These are phyloP conservation scores for Girardinichthys multiradiatus DNA, from an alignment of 2,113 vertebrate genomes.

Conservation along the genomic window DNA sequence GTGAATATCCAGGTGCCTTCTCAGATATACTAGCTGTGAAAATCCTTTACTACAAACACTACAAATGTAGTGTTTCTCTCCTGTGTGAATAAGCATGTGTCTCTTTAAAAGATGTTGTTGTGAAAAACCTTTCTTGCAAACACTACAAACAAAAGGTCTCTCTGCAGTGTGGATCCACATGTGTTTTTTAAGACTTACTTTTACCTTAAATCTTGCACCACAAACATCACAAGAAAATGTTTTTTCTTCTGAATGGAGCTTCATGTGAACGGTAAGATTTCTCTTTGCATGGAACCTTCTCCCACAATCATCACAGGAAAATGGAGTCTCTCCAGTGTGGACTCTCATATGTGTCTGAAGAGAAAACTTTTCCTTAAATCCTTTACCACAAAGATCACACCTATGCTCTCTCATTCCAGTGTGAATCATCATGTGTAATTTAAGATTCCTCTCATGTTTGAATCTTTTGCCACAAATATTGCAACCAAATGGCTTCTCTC, in stretches of 20 bases:
- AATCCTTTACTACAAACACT: background rate
- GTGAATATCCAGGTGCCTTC: background rate
- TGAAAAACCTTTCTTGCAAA: background rate
- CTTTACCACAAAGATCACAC: background rate
- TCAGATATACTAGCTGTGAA: background rate
- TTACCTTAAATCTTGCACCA: background rate
- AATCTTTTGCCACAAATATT: background rate
- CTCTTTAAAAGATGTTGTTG: background rate
- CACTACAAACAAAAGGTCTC: background rate
- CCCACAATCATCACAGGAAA: background rate
- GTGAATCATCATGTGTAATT: background rate
- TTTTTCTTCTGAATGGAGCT: background rate
- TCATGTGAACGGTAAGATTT: background rate
- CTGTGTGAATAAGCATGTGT: conserved; percentile 1
- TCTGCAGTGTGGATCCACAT: background rate
- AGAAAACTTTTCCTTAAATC: background rate
- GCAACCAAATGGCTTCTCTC: background rate
- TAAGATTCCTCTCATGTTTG: background rate
- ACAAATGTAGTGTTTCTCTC: background rate
- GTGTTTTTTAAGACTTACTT: background rate
- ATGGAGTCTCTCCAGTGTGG: background rate
- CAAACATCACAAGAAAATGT: background rate
- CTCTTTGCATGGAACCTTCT: background rate
- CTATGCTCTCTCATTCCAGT: background rate
- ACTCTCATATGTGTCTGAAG: background rate